Base-by-base conservation (phyloP, 1,140 invertebrate genomes). In the Bacillus rossius region DNA sequence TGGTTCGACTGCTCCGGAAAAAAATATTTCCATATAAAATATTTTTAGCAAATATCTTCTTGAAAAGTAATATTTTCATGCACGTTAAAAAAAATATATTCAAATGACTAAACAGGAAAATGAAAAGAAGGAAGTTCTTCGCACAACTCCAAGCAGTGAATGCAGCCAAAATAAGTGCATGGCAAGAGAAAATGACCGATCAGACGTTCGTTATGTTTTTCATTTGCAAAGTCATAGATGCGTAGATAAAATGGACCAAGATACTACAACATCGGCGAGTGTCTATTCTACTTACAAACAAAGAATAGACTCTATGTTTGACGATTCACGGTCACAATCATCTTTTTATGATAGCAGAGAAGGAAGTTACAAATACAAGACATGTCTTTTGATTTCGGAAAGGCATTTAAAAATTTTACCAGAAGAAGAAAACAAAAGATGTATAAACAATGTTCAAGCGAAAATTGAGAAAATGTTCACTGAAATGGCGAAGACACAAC, bases 391-490 rank as follows among this genome's bases (percentile, higher is more conserved):
- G 23, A 3, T 23, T 29, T 40, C n/a, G 19, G 19, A 45, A 42
- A 22, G 38, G 16, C 1, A 41, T n/a, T n/a, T 14, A 5, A 23
- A 43, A 37, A 48, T 34, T 20, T 55, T 53, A 20, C 14, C 50
- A 42, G 42, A 45, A 17, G 34, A 50, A 19, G 37, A 43, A 13
- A 37, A 52, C 34, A 42, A 59, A 52, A 47, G 34, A 10, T 49
- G 45, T 34, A 48, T 79, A 65, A 89, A 89, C 64, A 86, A 83
- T 16, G 89, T 92, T 3, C 89, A 93, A 70, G 88, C 87, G 8
- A 82, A 86, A 58, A 92, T 93, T 66, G 89, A 92, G 69, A 84
- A 86, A 64, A 89, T 93, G 81, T 92, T 93, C 67, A 84, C 84
- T 19, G 89, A 91, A 57, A 85, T 89, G 65, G 84, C 87, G 10